A percentile compares a stretch with the other conserved stretches of the same genome.
Evolutionary conservation across 1,140 invertebrate species (phyloP).

Genomic region (Calliphora vicina): DNA sequence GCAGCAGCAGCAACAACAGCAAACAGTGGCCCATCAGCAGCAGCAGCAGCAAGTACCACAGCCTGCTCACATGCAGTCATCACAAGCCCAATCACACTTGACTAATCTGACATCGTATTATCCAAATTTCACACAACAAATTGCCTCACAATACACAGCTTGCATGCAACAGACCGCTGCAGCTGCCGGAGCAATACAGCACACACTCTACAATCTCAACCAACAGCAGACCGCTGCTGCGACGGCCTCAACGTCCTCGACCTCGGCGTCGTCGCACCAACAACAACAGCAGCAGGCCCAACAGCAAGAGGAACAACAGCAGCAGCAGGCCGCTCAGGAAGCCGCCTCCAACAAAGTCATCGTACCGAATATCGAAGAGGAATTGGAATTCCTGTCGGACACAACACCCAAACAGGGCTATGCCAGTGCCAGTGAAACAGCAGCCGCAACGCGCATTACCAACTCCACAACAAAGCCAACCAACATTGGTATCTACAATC

Average conservation of each 20-base stretch:
- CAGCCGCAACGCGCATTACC: conserved; percentile 45
- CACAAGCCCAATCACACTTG: conserved; percentile 58
- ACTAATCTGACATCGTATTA: conserved; percentile 58
- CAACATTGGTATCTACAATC: conserved; percentile 60
- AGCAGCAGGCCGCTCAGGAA: conserved; percentile 58
- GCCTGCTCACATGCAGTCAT: conserved; percentile 59
- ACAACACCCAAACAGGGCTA: conserved; percentile 65
- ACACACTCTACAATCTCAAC: conserved; percentile 40
- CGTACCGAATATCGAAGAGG: conserved; percentile 85
- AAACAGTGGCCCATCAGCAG: conserved; percentile 45
- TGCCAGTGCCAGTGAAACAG: conserved; percentile 58
- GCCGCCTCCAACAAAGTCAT: conserved; percentile 78
- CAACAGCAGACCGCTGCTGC: conserved; percentile 55
- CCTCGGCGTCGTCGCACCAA: conserved; percentile 64
- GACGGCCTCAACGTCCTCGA: conserved; percentile 60
- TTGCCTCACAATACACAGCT: conserved; percentile 59
- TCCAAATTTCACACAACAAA: conserved; percentile 58
- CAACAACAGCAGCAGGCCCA: conserved; percentile 50
- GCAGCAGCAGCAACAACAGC: conserved; percentile 46
- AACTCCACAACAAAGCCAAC: conserved; percentile 47
- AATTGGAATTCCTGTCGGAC: conserved; percentile 79
- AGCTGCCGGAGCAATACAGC: conserved; percentile 52
- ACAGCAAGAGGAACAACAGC: conserved; percentile 66
- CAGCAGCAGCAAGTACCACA: conserved; percentile 57
- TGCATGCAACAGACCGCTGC: conserved; percentile 59